Conservation (phyloP, 1,140 invertebrate genomes). For the Goniozus legneri region DNA sequence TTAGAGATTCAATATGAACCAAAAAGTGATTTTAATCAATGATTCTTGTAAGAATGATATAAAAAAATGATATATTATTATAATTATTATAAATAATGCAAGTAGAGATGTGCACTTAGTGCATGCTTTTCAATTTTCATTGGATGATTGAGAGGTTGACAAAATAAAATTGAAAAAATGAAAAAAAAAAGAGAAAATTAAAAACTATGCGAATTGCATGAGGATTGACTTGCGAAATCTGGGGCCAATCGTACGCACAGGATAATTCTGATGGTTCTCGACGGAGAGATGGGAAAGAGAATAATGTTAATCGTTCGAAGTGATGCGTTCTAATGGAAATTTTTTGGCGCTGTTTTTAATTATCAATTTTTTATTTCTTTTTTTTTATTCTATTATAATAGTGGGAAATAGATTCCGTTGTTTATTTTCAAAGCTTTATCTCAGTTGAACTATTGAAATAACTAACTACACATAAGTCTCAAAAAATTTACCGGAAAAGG, state of each 20-base stretch:
- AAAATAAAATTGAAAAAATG: no score
- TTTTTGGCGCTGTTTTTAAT: no score
- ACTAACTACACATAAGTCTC: no score
- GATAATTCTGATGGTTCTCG: constrained; percentile 1
- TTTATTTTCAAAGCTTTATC: no score
- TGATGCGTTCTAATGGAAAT: no score
- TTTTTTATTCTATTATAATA: no score
- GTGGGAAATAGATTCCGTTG: no score
- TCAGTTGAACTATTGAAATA: no score
- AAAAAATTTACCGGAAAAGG: no score
- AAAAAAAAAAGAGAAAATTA: constrained; percentile 15
- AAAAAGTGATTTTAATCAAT: neutral
- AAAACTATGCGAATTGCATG: constrained; percentile 14
- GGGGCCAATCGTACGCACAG: constrained; percentile 16
- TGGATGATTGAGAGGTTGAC: no score
- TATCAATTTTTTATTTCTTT: no score
- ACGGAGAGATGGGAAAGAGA: constrained; percentile 5
- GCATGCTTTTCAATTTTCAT: constrained; percentile 17
- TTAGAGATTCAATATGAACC: neutral
- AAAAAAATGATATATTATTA: neutral
- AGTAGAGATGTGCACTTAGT: constrained; percentile 11
- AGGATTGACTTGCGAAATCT: constrained; percentile 12
- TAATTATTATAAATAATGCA: constrained; percentile 4
- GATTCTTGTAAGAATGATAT: neutral
- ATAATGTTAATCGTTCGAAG: no score